These are phyloP conservation scores for Cavia porcellus DNA, from an alignment of 2,113 vertebrate species.

Conservation along the genomic window DNA sequence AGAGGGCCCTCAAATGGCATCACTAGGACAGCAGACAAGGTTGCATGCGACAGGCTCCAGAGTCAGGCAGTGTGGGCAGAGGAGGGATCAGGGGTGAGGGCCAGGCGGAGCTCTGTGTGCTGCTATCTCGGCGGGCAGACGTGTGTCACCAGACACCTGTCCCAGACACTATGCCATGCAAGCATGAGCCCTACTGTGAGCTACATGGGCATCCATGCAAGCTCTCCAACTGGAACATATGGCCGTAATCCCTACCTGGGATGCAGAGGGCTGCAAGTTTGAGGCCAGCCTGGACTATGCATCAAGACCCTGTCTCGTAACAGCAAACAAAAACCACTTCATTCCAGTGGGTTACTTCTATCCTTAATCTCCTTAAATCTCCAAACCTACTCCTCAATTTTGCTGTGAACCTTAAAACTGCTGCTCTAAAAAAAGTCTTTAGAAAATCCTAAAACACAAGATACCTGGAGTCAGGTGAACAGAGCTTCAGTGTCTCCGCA, in stretches of 20 bases:
- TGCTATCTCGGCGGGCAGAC: accelerated
- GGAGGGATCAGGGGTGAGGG: too few relatives aligned
- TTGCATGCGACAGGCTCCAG: neutral
- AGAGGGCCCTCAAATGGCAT: neutral
- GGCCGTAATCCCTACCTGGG: neutral
- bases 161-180: neutral
- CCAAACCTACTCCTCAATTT: neutral
- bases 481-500: too few relatives aligned
- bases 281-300: neutral
- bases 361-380: neutral
- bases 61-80: neutral
- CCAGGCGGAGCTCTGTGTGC: neutral
- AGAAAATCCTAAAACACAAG: neutral
- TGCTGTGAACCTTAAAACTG: neutral
- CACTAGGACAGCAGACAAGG: neutral
- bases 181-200: neutral
- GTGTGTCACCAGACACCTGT: neutral
- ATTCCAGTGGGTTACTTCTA: neutral
- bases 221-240: neutral
- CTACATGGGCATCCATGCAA: too few relatives aligned
- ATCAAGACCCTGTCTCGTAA: neutral
- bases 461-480: neutral
- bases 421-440: neutral
- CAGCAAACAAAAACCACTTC: neutral
- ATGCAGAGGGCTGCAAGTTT: neutral